phyloP scores from a whole-genome alignment of 1,140 invertebrate genomes.

The Euwallacea fornicatus region DNA sequence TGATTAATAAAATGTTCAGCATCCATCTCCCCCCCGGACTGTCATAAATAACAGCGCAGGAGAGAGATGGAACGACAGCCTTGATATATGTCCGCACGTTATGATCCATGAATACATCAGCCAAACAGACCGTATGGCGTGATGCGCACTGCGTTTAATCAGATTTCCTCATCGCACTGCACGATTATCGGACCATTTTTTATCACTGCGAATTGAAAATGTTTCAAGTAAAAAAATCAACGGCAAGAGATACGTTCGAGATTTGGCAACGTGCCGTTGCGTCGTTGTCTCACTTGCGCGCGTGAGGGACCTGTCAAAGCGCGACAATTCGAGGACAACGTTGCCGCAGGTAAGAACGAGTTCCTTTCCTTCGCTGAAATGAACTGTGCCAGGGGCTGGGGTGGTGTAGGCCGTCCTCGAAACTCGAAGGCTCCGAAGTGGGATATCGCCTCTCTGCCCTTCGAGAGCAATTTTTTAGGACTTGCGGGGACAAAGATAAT shows the following conservation, averaged over 20 bases:
- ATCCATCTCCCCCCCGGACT: slow-evolving; percentile 27
- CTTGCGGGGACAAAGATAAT: background rate
- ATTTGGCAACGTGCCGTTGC: too few species aligned
- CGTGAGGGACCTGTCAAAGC: too few species aligned
- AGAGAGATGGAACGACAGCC: slow-evolving; percentile 38
- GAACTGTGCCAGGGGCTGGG: too few species aligned
- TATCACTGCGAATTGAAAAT: background rate
- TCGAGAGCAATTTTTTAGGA: background rate
- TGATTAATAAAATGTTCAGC: slow-evolving; percentile 46
- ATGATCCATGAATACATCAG: slow-evolving; percentile 49
- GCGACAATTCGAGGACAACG: too few species aligned
- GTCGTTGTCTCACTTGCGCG: too few species aligned
- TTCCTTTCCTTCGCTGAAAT: too few species aligned
- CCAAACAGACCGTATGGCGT: slow-evolving; percentile 38
- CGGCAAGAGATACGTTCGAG: too few species aligned
- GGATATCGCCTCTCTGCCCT: too few species aligned
- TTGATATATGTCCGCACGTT: slow-evolving; percentile 48
- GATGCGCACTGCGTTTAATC: slow-evolving; percentile 30
- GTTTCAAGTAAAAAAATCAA: too few species aligned
- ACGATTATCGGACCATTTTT: background rate
- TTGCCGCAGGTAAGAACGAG: too few species aligned
- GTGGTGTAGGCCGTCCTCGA: too few species aligned
- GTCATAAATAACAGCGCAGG: slow-evolving; percentile 45
- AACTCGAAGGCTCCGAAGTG: too few species aligned
- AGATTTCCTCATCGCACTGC: slow-evolving; percentile 23